Percentiles rank a stretch among this genome's conserved stretches.
Conservation (phyloP, 2,797 vertebrate genomes). For the Scarus forsteni region DNA sequence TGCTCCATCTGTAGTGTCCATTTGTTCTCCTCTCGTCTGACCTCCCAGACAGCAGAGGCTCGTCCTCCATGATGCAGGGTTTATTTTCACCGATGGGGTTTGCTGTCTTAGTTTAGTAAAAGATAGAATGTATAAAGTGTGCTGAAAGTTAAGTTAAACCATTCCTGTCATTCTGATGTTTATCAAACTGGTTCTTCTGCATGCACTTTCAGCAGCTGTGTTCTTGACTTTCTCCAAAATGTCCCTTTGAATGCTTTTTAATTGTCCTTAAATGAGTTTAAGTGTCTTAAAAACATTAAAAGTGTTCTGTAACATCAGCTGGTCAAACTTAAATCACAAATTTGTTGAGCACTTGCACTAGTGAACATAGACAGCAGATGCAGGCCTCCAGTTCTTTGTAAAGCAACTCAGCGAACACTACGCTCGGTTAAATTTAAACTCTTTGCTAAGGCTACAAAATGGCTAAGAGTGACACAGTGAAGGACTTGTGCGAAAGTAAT, state of each 20-base stretch:
- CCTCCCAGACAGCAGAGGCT: constrained; percentile 39
- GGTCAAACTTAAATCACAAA: neutral
- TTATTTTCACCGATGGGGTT: neutral
- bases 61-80: constrained; percentile 67
- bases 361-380: neutral
- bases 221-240: neutral
- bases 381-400: no score
- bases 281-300: neutral
- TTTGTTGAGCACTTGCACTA: neutral
- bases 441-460: neutral
- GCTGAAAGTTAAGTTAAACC: constrained; percentile 18
- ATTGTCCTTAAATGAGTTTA: neutral
- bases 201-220: constrained; percentile 17
- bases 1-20: constrained; percentile 42
- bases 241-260: no score
- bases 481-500: neutral
- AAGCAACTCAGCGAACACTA: neutral
- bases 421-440: neutral
- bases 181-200: constrained; percentile 77
- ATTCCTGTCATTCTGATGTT: constrained; percentile 78
- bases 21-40: constrained; percentile 44
- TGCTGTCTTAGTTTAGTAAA: neutral
- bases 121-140: neutral
- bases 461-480: neutral
- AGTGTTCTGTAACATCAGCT: neutral